Conservation (phyloP, 2,113 vertebrate genomes). For the Microcebus murinus region DNA sequence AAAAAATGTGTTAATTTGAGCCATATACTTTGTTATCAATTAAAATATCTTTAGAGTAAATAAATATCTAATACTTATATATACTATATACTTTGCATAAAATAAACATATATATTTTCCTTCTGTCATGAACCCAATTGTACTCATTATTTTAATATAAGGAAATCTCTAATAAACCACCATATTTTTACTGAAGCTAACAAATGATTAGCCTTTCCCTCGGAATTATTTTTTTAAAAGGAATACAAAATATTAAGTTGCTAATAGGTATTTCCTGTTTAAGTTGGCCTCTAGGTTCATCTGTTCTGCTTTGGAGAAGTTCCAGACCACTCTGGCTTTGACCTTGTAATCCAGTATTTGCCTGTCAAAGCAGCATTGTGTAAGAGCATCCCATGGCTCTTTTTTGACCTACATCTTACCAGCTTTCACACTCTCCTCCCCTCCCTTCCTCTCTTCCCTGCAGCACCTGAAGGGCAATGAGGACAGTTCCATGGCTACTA, state of each 20-base stretch:
- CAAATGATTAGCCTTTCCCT: neutral
- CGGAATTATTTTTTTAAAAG: slow-evolving; percentile 35
- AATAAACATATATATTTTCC: neutral
- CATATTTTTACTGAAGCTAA: slow-evolving; percentile 20
- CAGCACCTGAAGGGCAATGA: neutral
- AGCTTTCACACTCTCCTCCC: neutral
- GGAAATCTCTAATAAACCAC: neutral
- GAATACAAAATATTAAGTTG: neutral
- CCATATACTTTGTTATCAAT: neutral
- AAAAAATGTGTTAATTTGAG: neutral
- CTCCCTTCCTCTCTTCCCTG: neutral
- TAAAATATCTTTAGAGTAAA: slow-evolving; percentile 29
- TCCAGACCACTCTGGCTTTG: slow-evolving; percentile 29
- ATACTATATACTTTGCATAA: neutral
- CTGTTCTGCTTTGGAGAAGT: slow-evolving; percentile 14
- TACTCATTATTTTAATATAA: slow-evolving; percentile 42
- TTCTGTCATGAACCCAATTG: neutral
- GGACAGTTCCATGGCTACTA: neutral
- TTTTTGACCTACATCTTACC: slow-evolving; percentile 25
- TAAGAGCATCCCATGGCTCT: neutral
- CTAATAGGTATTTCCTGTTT: neutral
- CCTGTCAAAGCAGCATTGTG: slow-evolving; percentile 44
- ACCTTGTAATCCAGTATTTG: slow-evolving; percentile 35
- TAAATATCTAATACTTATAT: neutral
- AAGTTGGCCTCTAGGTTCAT: slow-evolving; percentile 7